These are phyloP conservation scores for Amblyteles armatorius DNA, from an alignment of 2,888 invertebrate genomes.

Conservation along the genomic window DNA sequence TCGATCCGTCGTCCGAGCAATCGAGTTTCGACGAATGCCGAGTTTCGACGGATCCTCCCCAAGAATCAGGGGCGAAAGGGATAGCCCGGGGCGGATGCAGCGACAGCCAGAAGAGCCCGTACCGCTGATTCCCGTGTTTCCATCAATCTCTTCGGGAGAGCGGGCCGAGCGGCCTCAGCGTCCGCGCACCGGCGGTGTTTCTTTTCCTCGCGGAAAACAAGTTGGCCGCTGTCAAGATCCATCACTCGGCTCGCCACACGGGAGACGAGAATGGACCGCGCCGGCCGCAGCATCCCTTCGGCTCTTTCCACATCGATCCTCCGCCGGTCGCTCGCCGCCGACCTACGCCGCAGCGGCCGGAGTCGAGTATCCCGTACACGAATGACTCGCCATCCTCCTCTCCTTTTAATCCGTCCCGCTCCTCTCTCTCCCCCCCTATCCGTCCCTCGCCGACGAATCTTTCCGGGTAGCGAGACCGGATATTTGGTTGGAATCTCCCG, in stretches of 20 bases:
- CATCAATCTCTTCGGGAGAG: conserved; percentile 62
- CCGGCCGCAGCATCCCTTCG: conserved; percentile 49
- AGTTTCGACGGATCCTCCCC: conserved; percentile 17
- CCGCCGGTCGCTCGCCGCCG: conserved; percentile 65
- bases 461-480: conserved; percentile 58
- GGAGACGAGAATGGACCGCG: conserved; percentile 57
- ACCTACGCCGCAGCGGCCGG: conserved; percentile 38
- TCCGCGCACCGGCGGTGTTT: conserved; percentile 40
- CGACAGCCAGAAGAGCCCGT: conserved; percentile 11
- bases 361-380: conserved; percentile 56
- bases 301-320: conserved; percentile 68
- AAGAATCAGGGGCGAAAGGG: conserved; percentile 23
- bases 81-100: background rate
- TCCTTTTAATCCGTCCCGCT: conserved; percentile 26
- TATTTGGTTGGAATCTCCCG: conserved; percentile 65
- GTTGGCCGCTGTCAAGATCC: conserved; percentile 71
- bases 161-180: conserved; percentile 12
- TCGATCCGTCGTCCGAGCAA: background rate
- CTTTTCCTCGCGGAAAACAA: conserved; percentile 65
- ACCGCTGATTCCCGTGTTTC: conserved; percentile 61
- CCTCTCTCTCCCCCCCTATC: conserved; percentile 28
- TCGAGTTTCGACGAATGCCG: background rate
- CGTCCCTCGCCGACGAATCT: conserved; percentile 39
- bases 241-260: conserved; percentile 68
- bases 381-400: conserved; percentile 28